Base-by-base conservation (phyloP, 2,888 invertebrate species). In the Drosophila neotestacea region DNA sequence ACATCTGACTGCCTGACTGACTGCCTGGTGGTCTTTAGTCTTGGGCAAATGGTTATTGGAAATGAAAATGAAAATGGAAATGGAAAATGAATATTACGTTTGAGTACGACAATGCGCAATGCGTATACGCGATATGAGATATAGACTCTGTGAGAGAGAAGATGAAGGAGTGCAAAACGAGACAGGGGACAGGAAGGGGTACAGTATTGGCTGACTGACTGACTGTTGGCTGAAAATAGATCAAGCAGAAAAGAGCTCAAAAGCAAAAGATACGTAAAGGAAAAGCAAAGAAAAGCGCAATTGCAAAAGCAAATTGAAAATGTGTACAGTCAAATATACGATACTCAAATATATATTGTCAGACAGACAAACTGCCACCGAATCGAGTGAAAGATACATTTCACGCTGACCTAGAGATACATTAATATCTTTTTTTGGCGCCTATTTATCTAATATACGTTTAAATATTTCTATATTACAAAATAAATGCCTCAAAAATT, bases 151-250 rank as follows among this genome's bases (percentile, higher is more conserved):
- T 1, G 22, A 38, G 7, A 11, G 41, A 42, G 41, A 10, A 11
- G 16, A 10, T 11, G 28, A 13, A 39, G 22, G 6, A 28, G 36
- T 9, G 10, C 4, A 22, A 22, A 22, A 22, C 22, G 22, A 22
- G 22, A 22, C 22, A 32, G 32, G 16, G 27, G 13, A 6, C 0
- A 28, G 6, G 22, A 5, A n/a, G 16, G 39, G 54, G 42, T 9
- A 7, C 9, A 28, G 27, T 48, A 62, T 50, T 36, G 55, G 50
- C 70, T 58, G 68, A 56, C 70, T 65, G 47, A 67, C 46, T 58
- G 56, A 55, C 44, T 62, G 68, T 50, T 63, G 71, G 81, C 85
- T 70, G 81, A 91, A 90, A 91, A 91, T 91, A 90, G 91, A 88
- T 88, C 86, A 85, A 88, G 84, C 88, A 80, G 83, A 84, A 79